Evolutionary conservation across 2,113 vertebrate species (phyloP), one percentile per base, ranked within the genome.

Genomic region (Smithornis capensis): DNA sequence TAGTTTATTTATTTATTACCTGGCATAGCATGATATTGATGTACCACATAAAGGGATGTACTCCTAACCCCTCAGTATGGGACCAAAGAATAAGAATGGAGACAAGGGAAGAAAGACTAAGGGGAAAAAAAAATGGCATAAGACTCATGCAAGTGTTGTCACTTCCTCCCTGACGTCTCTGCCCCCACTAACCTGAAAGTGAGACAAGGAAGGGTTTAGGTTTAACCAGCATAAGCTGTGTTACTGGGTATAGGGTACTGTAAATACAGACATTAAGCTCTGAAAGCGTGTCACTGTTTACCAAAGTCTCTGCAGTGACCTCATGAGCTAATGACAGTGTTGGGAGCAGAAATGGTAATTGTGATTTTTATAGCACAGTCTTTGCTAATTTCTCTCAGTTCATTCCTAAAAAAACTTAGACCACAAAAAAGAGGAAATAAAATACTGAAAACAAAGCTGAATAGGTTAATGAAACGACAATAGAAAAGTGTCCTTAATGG

Each of bases 401-500:
- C 50, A 53, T 87, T 80, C 69, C 81, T 64, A 63, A 92, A 49
- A 90, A 49, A 82, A 31, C 62, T 83, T 59, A 16, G 19, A 79
- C 17, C 21, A 52, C 14, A 60, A 64, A 56, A 52, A 80, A 73
- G 16, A 10, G 69, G 81, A 64, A 70, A 81, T 75, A 77, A 87
- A 92, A 74, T 42, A 2, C 12, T 31, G 45, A 85, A 95, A 83
- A 83, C 59, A 93, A 93, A 89, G 73, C 85, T 62, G 76, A 89
- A 69, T 37, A 94, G 78, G 84, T 92, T 94, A 95, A 95, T 94
- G 77, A 93, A 97, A 91, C 55, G 52, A 82, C 83, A 90, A 92
- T 95, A 82, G 93, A 81, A 93, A 91, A 53, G 52, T 22, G 57
- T 77, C 70, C 80, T 85, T 97, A 97, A 97, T 96, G 94, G 89